Conservation (phyloP, 2,888 invertebrate genomes). For the Nymphalis polychloros region DNA sequence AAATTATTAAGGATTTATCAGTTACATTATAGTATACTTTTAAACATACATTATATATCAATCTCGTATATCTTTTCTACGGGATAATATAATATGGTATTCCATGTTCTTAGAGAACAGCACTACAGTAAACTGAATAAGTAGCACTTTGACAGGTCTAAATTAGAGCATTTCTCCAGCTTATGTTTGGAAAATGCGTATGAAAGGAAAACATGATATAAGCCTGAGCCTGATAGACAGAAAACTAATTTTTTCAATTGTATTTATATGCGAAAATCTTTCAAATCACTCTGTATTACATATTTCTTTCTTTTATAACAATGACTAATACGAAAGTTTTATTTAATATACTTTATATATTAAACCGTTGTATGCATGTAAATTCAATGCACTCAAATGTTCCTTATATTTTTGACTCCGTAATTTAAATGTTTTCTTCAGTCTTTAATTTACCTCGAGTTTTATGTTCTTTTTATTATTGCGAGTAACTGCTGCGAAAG, state of each 20-base stretch:
- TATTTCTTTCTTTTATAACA: neutral
- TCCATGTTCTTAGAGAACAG: too few species aligned
- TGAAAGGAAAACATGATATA: neutral
- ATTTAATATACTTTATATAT: too few species aligned
- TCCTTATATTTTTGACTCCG: neutral
- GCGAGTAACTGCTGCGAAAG: conserved; percentile 22
- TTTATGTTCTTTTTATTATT: conserved; percentile 26
- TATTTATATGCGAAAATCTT: neutral
- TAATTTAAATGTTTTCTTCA: conserved; percentile 7
- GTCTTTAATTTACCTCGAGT: conserved; percentile 6
- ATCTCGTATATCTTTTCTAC: too few species aligned
- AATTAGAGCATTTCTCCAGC: neutral
- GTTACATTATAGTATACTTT: too few species aligned
- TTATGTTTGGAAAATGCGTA: neutral
- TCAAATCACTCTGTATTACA: neutral
- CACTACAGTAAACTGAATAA: neutral
- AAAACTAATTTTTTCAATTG: neutral
- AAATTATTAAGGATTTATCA: too few species aligned
- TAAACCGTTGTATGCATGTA: too few species aligned
- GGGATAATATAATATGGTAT: too few species aligned
- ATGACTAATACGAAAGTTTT: neutral
- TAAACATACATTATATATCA: too few species aligned
- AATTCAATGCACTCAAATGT: neutral
- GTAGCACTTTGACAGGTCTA: neutral
- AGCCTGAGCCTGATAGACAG: neutral